A percentile compares a stretch with the other conserved stretches of the same genome.
phyloP scores from a whole-genome alignment of 64 coral and sea anemone species.

The Dendronephthya gigantea region DNA sequence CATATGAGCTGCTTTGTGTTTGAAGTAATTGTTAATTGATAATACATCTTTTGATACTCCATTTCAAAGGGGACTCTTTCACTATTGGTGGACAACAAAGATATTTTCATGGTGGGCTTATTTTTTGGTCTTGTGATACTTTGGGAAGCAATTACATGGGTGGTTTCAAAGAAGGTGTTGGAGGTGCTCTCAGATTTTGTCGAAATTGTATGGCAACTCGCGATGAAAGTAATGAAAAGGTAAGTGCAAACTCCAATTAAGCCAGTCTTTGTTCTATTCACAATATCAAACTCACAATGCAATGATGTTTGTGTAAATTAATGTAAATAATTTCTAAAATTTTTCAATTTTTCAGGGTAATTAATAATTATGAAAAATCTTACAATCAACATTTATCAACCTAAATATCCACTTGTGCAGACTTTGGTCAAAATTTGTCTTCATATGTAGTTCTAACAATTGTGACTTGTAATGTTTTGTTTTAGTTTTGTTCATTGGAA shows the following conservation, averaged over 20 bases:
- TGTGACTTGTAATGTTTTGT: neutral
- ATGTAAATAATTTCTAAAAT: neutral
- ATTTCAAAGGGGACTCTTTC: constrained; percentile 18
- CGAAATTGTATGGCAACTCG: constrained; percentile 22
- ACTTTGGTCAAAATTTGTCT: neutral
- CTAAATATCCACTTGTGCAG: neutral
- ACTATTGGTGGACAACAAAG: constrained; percentile 20
- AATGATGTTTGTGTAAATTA: neutral
- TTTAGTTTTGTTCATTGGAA: constrained; percentile 29
- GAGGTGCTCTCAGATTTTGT: constrained; percentile 22
- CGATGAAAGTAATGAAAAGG: neutral
- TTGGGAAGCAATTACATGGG: constrained; percentile 31
- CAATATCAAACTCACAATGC: neutral
- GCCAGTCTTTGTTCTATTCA: no score
- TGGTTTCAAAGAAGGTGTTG: constrained; percentile 30
- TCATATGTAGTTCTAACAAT: neutral
- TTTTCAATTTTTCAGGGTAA: neutral
- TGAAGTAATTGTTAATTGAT: neutral
- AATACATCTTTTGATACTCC: neutral
- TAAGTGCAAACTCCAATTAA: neutral
- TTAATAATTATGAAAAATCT: no score
- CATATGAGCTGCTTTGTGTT: neutral
- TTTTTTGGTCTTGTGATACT: constrained; percentile 25
- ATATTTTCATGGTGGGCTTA: neutral
- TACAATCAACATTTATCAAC: no score